Conservation (phyloP, 2,888 invertebrate species). For the Celastrina argiolus region DNA sequence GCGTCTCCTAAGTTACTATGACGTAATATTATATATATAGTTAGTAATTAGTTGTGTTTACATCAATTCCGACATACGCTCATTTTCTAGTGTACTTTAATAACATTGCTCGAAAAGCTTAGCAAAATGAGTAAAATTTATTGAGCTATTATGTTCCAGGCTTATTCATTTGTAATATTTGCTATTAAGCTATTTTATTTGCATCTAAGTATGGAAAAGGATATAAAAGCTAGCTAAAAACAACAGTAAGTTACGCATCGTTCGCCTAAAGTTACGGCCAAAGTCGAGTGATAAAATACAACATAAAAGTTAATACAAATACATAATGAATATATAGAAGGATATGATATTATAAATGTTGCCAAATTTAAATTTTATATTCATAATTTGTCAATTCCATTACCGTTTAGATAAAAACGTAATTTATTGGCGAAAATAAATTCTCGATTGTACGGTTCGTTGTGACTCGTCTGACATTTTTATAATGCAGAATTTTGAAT, state of each 20-base stretch:
- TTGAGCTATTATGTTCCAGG: neutral
- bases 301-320: neutral
- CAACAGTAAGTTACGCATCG: neutral
- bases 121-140: neutral
- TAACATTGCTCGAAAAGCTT: neutral
- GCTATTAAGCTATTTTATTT: neutral
- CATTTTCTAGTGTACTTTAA: neutral
- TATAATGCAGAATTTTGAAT: neutral
- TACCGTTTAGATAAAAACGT: slow-evolving; percentile 18
- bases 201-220: neutral
- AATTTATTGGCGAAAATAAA: slow-evolving; percentile 12
- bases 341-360: neutral
- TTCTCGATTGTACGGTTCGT: neutral
- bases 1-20: too few relatives aligned
- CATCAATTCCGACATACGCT: neutral
- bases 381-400: slow-evolving; percentile 16
- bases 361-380: neutral
- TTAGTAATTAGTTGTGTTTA: neutral
- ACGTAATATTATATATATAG: too few relatives aligned
- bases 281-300: neutral
- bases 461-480: neutral
- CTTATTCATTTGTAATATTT: neutral
- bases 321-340: neutral
- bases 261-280: neutral
- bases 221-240: neutral